A percentile compares a stretch with the other conserved stretches of the same genome.
Evolutionary conservation across 2,113 vertebrate species (phyloP).

Genomic region (Carettochelys insculpta): DNA sequence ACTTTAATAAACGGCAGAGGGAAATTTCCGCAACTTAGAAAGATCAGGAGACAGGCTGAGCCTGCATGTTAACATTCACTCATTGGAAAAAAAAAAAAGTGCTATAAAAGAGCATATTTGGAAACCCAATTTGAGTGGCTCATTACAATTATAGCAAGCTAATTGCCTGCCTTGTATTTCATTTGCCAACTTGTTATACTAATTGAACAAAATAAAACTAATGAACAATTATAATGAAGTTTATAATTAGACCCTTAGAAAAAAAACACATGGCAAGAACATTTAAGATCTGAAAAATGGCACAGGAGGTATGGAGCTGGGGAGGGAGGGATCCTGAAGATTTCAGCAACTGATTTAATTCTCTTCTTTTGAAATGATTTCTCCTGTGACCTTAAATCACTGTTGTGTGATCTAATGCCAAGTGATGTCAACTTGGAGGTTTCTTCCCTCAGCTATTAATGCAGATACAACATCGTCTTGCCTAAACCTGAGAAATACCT

Average conservation of each 20-base stretch:
- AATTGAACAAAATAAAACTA: conserved; percentile 81
- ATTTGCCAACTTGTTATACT: conserved; percentile 79
- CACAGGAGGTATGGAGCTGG: background rate
- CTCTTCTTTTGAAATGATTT: background rate
- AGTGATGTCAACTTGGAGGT: background rate
- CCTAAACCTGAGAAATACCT: background rate
- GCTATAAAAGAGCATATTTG: conserved; percentile 52
- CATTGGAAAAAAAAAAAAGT: background rate
- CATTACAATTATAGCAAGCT: conserved; percentile 69
- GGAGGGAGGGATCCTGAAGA: background rate
- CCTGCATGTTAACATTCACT: conserved; percentile 32
- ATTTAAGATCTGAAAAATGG: conserved; percentile 67
- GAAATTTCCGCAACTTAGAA: conserved; percentile 3
- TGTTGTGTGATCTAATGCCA: background rate
- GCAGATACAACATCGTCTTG: background rate
- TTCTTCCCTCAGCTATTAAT: background rate
- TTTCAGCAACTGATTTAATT: background rate
- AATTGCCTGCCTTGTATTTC: conserved; percentile 75
- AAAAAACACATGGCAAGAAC: conserved; percentile 68
- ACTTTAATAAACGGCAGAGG: background rate
- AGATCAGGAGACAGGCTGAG: background rate
- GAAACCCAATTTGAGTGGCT: conserved; percentile 61
- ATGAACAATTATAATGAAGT: conserved; percentile 81
- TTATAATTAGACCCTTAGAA: conserved; percentile 78
- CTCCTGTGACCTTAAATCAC: background rate